A percentile compares a stretch with the other conserved stretches of the same genome.
Evolutionary conservation across 2,797 vertebrate species (phyloP).

Genomic region (Parauchenoglanis punctatus): DNA sequence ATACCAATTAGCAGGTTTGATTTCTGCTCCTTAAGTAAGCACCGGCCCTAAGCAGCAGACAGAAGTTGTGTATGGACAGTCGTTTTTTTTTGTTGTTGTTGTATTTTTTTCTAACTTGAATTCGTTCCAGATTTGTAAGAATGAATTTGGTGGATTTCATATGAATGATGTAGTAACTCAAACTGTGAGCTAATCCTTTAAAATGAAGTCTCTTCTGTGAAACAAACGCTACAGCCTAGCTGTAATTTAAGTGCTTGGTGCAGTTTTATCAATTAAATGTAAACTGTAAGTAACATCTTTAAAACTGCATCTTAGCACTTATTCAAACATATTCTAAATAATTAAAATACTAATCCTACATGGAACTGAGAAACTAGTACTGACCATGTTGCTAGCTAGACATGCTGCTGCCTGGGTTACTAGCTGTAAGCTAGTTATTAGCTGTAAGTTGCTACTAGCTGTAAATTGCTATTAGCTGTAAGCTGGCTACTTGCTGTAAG

Average conservation of each 20-base stretch:
- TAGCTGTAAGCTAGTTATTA: neutral
- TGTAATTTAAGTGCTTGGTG: neutral
- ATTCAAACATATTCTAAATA: neutral
- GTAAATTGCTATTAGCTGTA: no score
- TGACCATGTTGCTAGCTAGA: neutral
- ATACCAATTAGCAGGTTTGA: slow-evolving; percentile 50
- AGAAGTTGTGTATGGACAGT: neutral
- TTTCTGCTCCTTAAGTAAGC: slow-evolving; percentile 44
- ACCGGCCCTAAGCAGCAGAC: neutral
- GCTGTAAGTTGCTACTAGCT: neutral
- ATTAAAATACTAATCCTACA: neutral
- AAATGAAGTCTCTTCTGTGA: neutral
- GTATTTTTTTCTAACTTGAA: neutral
- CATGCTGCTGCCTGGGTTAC: neutral
- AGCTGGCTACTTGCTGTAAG: no score
- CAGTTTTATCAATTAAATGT: slow-evolving; percentile 1
- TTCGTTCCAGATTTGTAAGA: neutral
- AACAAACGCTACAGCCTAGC: neutral
- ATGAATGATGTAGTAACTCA: neutral
- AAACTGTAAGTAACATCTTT: neutral
- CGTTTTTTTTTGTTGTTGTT: no score
- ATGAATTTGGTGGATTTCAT: neutral
- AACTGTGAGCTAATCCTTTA: neutral
- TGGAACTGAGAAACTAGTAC: neutral
- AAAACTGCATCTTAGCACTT: neutral